Evolutionary conservation across 2,797 vertebrate genomes (phyloP).

Genomic region (Cuniculus paca): DNA sequence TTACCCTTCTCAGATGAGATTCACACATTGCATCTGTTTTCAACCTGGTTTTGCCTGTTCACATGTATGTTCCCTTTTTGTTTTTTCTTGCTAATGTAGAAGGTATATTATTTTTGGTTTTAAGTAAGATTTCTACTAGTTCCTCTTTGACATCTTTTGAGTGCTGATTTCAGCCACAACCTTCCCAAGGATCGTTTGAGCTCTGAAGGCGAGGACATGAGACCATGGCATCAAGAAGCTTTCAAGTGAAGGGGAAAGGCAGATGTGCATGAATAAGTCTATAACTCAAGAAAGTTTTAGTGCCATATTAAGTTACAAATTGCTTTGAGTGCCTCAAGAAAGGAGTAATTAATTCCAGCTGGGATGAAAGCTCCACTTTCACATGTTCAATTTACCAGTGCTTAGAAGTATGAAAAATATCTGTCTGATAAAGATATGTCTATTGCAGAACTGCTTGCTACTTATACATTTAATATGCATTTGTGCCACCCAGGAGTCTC

Average conservation of each 20-base stretch:
- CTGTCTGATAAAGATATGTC: not conserved
- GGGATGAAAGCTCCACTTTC: constrained; percentile 54
- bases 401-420: constrained; percentile 48
- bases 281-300: not conserved
- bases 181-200: not conserved
- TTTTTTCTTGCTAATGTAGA: not conserved
- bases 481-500: not conserved
- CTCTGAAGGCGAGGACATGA: not conserved
- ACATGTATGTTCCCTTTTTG: not conserved
- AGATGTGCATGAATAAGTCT: not conserved
- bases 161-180: not conserved
- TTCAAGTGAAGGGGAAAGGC: not conserved
- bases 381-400: constrained; percentile 3
- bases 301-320: constrained; percentile 54
- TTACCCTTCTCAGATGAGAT: not conserved
- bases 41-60: not conserved
- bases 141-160: constrained; percentile 29
- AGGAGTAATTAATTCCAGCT: constrained; percentile 65
- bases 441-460: not conserved
- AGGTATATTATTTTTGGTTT: constrained; percentile 27
- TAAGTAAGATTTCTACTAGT: not conserved
- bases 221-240: not conserved
- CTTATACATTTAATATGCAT: not conserved
- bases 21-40: not conserved
- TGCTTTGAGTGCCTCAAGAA: constrained; percentile 42